These are phyloP conservation scores for Taenaris catops DNA, from an alignment of 2,888 invertebrate genomes.

Conservation along the genomic window DNA sequence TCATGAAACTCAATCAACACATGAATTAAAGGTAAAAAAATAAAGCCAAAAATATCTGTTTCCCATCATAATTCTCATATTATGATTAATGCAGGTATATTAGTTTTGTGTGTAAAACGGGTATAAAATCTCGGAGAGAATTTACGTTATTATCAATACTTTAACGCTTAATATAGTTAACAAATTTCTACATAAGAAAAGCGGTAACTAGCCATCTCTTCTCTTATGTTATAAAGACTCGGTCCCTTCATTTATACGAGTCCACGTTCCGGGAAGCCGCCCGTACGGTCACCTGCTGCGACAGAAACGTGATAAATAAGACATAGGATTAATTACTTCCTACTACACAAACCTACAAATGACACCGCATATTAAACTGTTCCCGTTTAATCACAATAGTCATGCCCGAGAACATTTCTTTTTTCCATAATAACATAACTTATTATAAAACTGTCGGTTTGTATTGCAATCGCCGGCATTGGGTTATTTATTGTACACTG, in stretches of 20 bases:
- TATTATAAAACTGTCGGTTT: slow-evolving; percentile 50
- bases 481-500: slow-evolving; percentile 48
- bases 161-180: no score
- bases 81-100: no score
- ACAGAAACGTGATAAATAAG: slow-evolving; percentile 66
- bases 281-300: slow-evolving; percentile 62
- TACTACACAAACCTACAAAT: slow-evolving; percentile 55
- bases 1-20: no score
- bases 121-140: no score
- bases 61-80: no score
- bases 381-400: slow-evolving; percentile 50
- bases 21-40: no score
- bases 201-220: no score
- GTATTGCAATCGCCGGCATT: slow-evolving; percentile 44
- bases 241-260: slow-evolving; percentile 22
- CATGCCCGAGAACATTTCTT: slow-evolving; percentile 40
- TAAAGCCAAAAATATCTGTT: no score
- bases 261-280: slow-evolving; percentile 41
- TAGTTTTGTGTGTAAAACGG: no score
- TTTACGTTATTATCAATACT: no score
- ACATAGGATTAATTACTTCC: slow-evolving; percentile 72
- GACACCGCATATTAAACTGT: slow-evolving; percentile 55
- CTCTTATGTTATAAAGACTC: slow-evolving; percentile 18
- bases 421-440: slow-evolving; percentile 31
- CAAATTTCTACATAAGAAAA: no score